Conservation (phyloP, 1,140 invertebrate species). For the Hyles euphorbiae region DNA sequence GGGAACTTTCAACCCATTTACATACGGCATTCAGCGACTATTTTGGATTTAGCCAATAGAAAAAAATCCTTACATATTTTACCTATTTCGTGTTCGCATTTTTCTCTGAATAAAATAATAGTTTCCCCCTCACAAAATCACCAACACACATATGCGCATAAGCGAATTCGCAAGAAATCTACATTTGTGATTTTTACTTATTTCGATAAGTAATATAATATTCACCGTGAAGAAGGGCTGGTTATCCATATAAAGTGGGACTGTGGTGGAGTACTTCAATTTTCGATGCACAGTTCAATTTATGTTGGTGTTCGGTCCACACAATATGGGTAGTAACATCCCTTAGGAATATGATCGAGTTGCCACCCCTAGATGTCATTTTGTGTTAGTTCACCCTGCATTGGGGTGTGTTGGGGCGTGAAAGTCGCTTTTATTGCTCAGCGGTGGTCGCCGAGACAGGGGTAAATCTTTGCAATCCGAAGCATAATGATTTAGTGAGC, state of each 20-base stretch:
- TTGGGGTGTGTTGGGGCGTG: slow-evolving; percentile 16
- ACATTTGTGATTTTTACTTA: slow-evolving; percentile 37
- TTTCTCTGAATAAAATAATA: background rate
- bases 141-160: slow-evolving; percentile 8
- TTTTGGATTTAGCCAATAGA: background rate
- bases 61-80: background rate
- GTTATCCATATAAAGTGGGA: slow-evolving; percentile 5
- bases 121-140: background rate
- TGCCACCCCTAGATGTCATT: slow-evolving; percentile 20
- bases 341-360: slow-evolving; percentile 20
- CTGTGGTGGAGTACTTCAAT: background rate
- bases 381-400: slow-evolving; percentile 24
- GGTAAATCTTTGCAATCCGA: background rate
- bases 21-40: background rate
- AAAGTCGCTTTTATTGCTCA: slow-evolving; percentile 24
- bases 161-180: slow-evolving; percentile 26
- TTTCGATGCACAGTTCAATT: background rate
- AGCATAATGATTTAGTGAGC: no score
- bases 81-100: background rate
- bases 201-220: slow-evolving; percentile 39
- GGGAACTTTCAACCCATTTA: no score
- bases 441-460: slow-evolving; percentile 1
- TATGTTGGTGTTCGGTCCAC: slow-evolving; percentile 9
- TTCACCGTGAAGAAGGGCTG: slow-evolving; percentile 24
- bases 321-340: slow-evolving; percentile 16